These are phyloP conservation scores for Lasioglossum calceatum DNA, from an alignment of 2,888 invertebrate genomes.

Conservation along the genomic window DNA sequence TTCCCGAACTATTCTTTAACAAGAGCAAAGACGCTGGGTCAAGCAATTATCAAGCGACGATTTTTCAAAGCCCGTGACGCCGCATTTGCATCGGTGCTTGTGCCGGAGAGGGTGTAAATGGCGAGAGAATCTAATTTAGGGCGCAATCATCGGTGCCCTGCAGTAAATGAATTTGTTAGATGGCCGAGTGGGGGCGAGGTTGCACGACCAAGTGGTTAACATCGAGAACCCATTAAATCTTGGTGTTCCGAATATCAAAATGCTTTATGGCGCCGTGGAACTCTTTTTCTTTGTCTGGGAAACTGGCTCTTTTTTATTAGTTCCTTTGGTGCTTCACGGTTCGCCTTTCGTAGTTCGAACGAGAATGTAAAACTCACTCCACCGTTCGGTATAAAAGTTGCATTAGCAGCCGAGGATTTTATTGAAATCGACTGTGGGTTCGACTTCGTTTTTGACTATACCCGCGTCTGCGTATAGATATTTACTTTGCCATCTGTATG, in stretches of 20 bases:
- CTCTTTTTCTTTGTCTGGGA: neutral
- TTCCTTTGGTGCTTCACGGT: neutral
- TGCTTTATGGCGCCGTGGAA: neutral
- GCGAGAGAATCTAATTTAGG: constrained; percentile 42
- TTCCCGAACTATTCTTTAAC: neutral
- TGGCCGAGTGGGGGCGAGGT: neutral
- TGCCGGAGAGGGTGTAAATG: constrained; percentile 10
- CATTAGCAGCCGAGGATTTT: neutral
- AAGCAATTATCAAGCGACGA: constrained; percentile 19
- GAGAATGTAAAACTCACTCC: neutral
- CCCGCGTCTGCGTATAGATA: neutral
- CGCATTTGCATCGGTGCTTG: constrained; percentile 15
- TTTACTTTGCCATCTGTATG: neutral
- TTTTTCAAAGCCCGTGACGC: constrained; percentile 24
- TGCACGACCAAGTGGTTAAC: neutral
- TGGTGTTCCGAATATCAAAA: neutral
- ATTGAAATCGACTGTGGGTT: neutral
- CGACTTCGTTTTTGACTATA: neutral
- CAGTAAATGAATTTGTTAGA: constrained; percentile 41
- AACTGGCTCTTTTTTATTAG: neutral
- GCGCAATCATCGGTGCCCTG: constrained; percentile 28
- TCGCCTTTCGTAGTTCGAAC: neutral
- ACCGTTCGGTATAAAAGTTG: constrained; percentile 1
- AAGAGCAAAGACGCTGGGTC: neutral
- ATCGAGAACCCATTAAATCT: constrained; percentile 21